Base-by-base conservation (phyloP, 2,797 vertebrate species). In the Leptoclinus maculatus region DNA sequence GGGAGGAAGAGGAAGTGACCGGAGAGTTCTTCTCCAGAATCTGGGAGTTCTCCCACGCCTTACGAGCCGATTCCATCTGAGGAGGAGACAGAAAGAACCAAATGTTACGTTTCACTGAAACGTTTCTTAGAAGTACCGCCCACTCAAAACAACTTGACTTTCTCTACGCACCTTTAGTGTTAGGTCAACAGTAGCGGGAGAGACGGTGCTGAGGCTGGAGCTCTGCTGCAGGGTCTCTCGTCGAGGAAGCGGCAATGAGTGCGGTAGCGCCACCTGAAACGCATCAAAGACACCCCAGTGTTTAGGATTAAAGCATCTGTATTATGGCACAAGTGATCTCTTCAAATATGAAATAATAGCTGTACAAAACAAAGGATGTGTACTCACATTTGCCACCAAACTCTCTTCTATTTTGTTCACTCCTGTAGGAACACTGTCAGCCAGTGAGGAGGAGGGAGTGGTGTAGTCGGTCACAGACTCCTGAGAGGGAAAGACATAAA, bases 1-100 rank as follows among this genome's bases (percentile, higher is more conserved):
- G 97, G 81, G 98, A 97, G 0, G 97, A 96, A 13, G 97, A 93
- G 3, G 98, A 96, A 11, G 97, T 97, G 84, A 96, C 97, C 0
- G 98, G 98, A 0, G 97, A 97, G 56, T 94, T 97, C 87, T 99
- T 99, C 83, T 99, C 98, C 77, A 99, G 93, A 76, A 95, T 99
- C 1, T 97, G 98, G 7, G 98, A 99, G 94, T 99, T 99, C 90
- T 99, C 98, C 98, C 98, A 99, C 0, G 98, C 98, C 91, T 99
- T 99, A 29, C 98, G 97, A 21, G 98, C 98, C 1, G 98, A 99
- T 84, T 99, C 98, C 98, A 99, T 99, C 98, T 99, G 74, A 86
- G 76, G 13, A 83, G 66, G 69, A 66, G 6, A n/a, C 16, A 23
- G 6, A 73, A 49, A 69, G 3, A 71, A 63, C 66, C 0, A 0